These are phyloP conservation scores for Oryzias sinensis DNA, from an alignment of 2,797 vertebrate genomes.

Conservation along the genomic window DNA sequence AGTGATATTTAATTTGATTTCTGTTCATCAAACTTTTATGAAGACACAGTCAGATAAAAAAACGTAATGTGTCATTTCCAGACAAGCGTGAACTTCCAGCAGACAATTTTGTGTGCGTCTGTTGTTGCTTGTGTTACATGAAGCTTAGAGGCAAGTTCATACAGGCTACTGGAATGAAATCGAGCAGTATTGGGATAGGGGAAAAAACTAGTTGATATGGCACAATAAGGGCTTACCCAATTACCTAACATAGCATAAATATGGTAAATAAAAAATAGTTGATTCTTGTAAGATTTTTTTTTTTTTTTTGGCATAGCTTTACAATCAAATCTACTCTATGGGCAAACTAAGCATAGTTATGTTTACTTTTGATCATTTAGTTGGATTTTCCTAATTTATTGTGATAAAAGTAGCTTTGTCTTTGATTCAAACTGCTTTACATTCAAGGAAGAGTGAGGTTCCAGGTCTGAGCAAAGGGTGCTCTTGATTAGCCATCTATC, in stretches of 20 bases:
- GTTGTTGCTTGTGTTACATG: slow-evolving; percentile 8
- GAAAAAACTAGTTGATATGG: slow-evolving; percentile 22
- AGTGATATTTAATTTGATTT: neutral
- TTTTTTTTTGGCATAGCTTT: slow-evolving; percentile 21
- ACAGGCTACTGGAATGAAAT: slow-evolving; percentile 38
- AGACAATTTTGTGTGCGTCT: neutral
- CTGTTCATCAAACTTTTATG: neutral
- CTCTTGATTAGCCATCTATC: slow-evolving; percentile 61
- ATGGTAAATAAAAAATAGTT: too few species aligned
- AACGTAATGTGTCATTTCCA: neutral
- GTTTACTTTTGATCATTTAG: neutral
- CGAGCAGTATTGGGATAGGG: slow-evolving; percentile 11
- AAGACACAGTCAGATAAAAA: neutral
- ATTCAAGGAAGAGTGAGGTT: slow-evolving; percentile 17
- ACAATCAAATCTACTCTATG: neutral
- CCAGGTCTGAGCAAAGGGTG: slow-evolving; percentile 22
- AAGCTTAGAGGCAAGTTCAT: slow-evolving; percentile 30
- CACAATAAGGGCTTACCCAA: slow-evolving; percentile 19
- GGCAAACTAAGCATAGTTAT: too few species aligned
- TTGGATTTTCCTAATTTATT: neutral
- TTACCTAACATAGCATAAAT: slow-evolving; percentile 1
- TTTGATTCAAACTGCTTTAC: slow-evolving; percentile 32
- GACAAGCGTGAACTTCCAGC: neutral
- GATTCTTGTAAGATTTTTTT: slow-evolving; percentile 1
- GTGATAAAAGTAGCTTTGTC: slow-evolving; percentile 7